These are phyloP conservation scores for Tachina lurida DNA, from an alignment of 2,888 invertebrate genomes.

Conservation along the genomic window DNA sequence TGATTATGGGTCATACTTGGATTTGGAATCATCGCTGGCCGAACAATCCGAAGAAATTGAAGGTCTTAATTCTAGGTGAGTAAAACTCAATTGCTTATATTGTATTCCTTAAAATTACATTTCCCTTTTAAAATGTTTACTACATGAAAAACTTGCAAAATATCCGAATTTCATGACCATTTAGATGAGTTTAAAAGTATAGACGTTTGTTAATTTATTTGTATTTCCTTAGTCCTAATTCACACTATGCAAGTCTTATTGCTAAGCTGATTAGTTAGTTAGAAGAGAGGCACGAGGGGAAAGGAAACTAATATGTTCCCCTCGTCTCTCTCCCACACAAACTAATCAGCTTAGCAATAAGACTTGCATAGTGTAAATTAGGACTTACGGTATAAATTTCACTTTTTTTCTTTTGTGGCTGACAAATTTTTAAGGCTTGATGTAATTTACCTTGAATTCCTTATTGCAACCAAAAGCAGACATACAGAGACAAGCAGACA, in stretches of 20 bases:
- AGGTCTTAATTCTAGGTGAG: conserved; percentile 96
- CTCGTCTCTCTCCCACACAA: no score
- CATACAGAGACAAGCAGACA: background rate
- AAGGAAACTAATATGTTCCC: no score
- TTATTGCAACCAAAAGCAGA: conserved; percentile 38
- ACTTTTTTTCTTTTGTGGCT: conserved; percentile 67
- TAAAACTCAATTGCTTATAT: background rate
- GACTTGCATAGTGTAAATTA: no score
- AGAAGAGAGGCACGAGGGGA: no score
- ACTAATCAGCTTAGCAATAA: no score
- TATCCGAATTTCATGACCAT: conserved; percentile 23
- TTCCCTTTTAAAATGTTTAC: background rate
- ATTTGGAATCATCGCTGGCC: conserved; percentile 96
- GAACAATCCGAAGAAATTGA: conserved; percentile 99
- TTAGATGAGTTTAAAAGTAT: conserved; percentile 42
- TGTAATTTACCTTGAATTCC: conserved; percentile 73
- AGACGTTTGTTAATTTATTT: background rate
- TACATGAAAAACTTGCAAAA: conserved; percentile 3
- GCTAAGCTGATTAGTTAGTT: no score
- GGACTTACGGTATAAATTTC: conserved; percentile 70
- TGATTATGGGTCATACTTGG: conserved; percentile 98
- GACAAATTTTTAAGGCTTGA: conserved; percentile 49
- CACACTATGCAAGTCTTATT: no score
- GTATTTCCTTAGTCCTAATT: no score
- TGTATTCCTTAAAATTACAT: background rate